Evolutionary conservation across 2,888 invertebrate species (phyloP).

Genomic region (Leptothorax acervorum): DNA sequence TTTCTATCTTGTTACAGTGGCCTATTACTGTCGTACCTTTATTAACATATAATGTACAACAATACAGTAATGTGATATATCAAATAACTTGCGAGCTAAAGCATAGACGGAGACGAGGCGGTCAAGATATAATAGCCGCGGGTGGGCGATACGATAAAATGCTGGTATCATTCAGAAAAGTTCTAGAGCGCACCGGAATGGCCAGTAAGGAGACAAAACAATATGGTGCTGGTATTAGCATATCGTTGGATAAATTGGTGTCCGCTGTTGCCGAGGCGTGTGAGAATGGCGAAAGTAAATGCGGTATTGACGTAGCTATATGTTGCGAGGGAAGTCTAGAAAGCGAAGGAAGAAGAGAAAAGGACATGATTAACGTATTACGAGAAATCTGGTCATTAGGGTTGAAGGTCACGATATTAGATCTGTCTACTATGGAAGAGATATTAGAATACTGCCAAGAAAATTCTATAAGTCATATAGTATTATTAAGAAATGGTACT

Average conservation of each 20-base stretch:
- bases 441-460: conserved; percentile 85
- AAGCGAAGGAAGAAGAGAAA: conserved; percentile 87
- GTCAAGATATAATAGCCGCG: conserved; percentile 92
- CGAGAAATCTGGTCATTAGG: conserved; percentile 91
- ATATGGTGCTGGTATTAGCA: conserved; percentile 93
- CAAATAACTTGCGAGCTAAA: conserved; percentile 89
- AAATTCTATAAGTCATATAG: conserved; percentile 86
- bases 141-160: conserved; percentile 96
- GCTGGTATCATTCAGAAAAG: conserved; percentile 90
- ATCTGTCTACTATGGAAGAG: conserved; percentile 88
- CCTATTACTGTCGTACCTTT: conserved; percentile 88
- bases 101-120: conserved; percentile 87
- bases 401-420: conserved; percentile 88
- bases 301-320: conserved; percentile 89
- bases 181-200: conserved; percentile 83
- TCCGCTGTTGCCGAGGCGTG: conserved; percentile 87
- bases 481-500: conserved; percentile 88
- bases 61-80: conserved; percentile 90
- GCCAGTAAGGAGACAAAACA: conserved; percentile 84
- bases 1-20: conserved; percentile 85
- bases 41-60: conserved; percentile 88
- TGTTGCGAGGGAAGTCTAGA: conserved; percentile 88
- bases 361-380: conserved; percentile 87
- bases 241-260: conserved; percentile 93
- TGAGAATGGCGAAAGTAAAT: conserved; percentile 84